Base-by-base conservation (phyloP, 2,888 invertebrate species). In the Agrochola circellaris region DNA sequence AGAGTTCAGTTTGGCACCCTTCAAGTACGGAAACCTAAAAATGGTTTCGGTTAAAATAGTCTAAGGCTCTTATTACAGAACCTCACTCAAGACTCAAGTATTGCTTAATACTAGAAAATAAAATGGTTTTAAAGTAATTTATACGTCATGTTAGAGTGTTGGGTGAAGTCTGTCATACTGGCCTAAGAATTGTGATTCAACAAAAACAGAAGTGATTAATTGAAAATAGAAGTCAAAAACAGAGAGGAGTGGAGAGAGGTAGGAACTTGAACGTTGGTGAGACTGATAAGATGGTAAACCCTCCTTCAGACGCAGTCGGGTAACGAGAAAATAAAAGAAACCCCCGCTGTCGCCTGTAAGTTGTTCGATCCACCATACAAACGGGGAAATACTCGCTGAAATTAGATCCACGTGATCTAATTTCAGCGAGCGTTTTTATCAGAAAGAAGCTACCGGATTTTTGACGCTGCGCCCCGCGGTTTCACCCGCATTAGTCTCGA, bases 331-430 rank as follows among this genome's bases (percentile, higher is more conserved):
- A 4, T 1, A 20, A 26, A 65, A 45, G 3, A 45, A 45, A 26
- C 26, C 0, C 7, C 13, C 45, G 45, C 66, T 66, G 11, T 13
- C 11, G n/a, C n/a, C 7, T 67, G 9, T 56, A n/a, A 23, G 2
- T 30, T 30, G 20, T n/a, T 56, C 34, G 13, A 4, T 68, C 2
- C 8, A n/a, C 42, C 58, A 69, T 73, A 77, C 54, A 82, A 72
- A 83, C 75, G 66, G 79, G 79, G 83, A 88, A 88, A 83, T 70
- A 75, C 30, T 78, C 45, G 68, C 73, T 80, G 77, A 79, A 87
- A 85, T 87, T 77, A 87, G 82, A 85, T 77, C 77, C 77, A 69
- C 48, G 73, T 75, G n/a, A n/a, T n/a, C n/a, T n/a, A n/a, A n/a
- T n/a, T n/a, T n/a, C n/a, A n/a, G n/a, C n/a, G n/a, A n/a, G n/a